Percentiles rank a stretch among this genome's conserved stretches.
phyloP scores from a whole-genome alignment of 2,797 vertebrate genomes.

The Gephyroberyx darwinii region DNA sequence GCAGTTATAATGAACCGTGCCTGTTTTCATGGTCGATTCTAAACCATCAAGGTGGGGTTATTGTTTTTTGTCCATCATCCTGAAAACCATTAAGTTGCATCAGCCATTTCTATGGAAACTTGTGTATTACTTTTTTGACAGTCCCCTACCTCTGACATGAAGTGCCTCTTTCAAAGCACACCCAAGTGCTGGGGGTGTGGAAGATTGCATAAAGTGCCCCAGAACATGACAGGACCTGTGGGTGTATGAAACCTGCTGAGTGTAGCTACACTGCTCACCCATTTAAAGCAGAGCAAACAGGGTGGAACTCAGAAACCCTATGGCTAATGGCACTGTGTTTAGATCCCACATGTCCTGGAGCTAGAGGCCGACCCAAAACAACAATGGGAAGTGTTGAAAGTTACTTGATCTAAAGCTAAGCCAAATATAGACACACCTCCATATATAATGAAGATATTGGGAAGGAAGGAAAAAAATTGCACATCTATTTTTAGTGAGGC shows the following conservation, averaged over 20 bases:
- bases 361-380: constrained; percentile 43
- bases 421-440: constrained; percentile 69
- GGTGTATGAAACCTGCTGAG: constrained; percentile 34
- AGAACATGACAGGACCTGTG: constrained; percentile 69
- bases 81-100: neutral
- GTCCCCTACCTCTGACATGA: constrained; percentile 29
- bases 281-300: constrained; percentile 32
- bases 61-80: neutral
- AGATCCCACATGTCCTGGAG: constrained; percentile 42
- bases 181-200: constrained; percentile 61
- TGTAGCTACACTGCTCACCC: constrained; percentile 24
- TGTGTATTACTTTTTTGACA: constrained; percentile 35
- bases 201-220: constrained; percentile 64
- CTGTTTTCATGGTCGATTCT: constrained; percentile 5
- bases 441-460: constrained; percentile 41
- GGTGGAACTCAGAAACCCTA: constrained; percentile 41
- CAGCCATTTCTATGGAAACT: constrained; percentile 22
- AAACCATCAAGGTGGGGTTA: constrained; percentile 1
- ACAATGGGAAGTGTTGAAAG: constrained; percentile 74
- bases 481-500: constrained; percentile 75
- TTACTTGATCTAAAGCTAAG: constrained; percentile 46
- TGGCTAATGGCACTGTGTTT: constrained; percentile 27
- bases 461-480: constrained; percentile 26
- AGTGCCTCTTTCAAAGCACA: constrained; percentile 53
- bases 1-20: neutral